Evolutionary conservation across 2,113 vertebrate genomes (phyloP), one percentile per base, ranked within the genome.

Genomic region (Eurystomus gularis): DNA sequence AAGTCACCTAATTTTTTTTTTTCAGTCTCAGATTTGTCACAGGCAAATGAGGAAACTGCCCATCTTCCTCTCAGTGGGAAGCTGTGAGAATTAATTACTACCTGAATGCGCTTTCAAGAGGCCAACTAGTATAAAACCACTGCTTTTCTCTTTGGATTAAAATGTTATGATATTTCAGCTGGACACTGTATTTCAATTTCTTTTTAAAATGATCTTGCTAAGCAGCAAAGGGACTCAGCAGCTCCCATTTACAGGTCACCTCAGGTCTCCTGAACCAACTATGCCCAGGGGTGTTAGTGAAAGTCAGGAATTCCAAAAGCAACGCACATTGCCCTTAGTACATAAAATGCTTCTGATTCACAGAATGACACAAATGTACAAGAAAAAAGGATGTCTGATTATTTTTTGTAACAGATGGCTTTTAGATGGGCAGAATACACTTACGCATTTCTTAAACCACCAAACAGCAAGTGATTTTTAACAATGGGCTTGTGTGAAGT

Each of bases 401-500:
- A 94, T 94, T 95, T 96, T 94, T 85, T 58, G 37, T 80, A 92
- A 93, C 9, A 12, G 96, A 96, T 76, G 95, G 94, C 94, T 96
- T 96, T 96, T 94, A 94, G 94, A 90, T 5, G 73, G 93, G 64
- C 65, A 80, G 86, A 92, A 89, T 26, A 94, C 70, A 25, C 93
- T 94, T 2, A 84, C 0, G 72, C 88, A 75, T 64, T 93, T 96
- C 91, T 93, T 31, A 51, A 91, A 35, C 66, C 90, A 68, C 61
- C 80, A 84, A 90, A 89, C 54, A 94, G 81, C 77, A 61, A 88
- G 96, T 89, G 91, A 55, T 80, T 89, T 82, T 60, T 68, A 89
- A 97, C 93, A 97, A 96, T 92, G 91, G 94, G 28, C 88, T 87
- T 87, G 94, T 94, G 95, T 89, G 95, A 96, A 96, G 93, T 79